Evolutionary conservation across 2,797 vertebrate genomes (phyloP), one percentile per base, ranked within the genome.

Genomic region (Chlorospingus flavigularis): DNA sequence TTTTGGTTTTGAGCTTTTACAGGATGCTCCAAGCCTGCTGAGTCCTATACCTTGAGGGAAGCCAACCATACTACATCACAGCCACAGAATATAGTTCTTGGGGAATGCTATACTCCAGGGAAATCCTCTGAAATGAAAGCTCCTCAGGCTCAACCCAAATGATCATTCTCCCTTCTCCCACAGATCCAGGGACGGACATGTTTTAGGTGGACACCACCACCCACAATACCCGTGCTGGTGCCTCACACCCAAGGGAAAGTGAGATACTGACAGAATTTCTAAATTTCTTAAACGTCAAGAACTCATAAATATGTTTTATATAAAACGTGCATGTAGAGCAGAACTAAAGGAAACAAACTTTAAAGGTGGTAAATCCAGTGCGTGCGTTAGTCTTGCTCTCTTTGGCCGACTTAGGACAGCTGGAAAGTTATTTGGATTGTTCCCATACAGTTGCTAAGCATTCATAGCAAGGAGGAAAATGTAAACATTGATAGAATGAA

Each of bases 21-120:
- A 91, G 60, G 43, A 51, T 31, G 42, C 61, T 53, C 61, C 58
- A 86, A 60, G 21, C 30, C 57, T 76, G 33, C 45, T 17, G 30
- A 79, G 28, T 76, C 37, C 55, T 66, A 55, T 71, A 62, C 19
- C 33, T 57, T 31, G 18, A 67, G 19, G 8, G 31, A 8, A 88
- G 13, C n/a, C 54, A 62, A 28, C 19, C 15, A 7, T 21, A 21
- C 37, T 35, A 45, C 1, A 1, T 65, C 35, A 71, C 0, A 0
- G 50, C n/a, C 45, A 74, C n/a, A 39, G 45, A 80, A 43, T 21
- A 48, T 37, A 51, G 42, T 67, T 25, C 33, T 76, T 37, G 14
- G 8, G 35, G 13, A 88, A 73, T 1, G 4, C 28, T 51, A 4
- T 40, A n/a, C 6, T 40, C 57, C 50, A 51, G 50, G 37, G 28